phyloP scores from a whole-genome alignment of 2,888 invertebrate genomes.

The Aquatica leii region DNA sequence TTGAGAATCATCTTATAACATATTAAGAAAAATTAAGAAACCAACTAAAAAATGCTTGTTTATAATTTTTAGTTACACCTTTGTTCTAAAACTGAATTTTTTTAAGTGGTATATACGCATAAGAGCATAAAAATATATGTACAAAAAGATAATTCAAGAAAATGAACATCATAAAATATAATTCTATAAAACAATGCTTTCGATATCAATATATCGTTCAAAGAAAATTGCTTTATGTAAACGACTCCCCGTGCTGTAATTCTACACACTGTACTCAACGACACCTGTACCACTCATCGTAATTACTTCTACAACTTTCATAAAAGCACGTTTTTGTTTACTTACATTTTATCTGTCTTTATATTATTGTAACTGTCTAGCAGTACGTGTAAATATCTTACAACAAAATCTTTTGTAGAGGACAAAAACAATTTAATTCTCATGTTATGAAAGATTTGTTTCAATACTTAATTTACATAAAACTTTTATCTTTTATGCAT shows the following conservation, averaged over 20 bases:
- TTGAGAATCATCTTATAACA: no score
- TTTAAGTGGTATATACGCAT: no score
- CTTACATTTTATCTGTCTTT: slow-evolving; percentile 19
- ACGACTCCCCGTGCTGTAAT: slow-evolving; percentile 52
- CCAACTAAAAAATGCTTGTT: no score
- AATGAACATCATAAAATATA: slow-evolving; percentile 37
- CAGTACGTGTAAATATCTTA: background rate
- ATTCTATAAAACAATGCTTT: slow-evolving; percentile 44
- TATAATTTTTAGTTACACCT: no score
- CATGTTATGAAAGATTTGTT: background rate
- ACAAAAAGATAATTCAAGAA: slow-evolving; percentile 18
- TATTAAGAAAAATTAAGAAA: no score
- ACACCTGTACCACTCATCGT: slow-evolving; percentile 55
- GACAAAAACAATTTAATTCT: background rate
- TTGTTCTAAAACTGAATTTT: no score
- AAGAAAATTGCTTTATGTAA: slow-evolving; percentile 53
- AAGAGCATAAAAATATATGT: slow-evolving; percentile 2
- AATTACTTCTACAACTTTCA: slow-evolving; percentile 50
- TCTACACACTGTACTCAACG: slow-evolving; percentile 46
- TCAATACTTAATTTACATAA: slow-evolving; percentile 9
- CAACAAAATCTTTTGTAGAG: background rate
- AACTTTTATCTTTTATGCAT: slow-evolving; percentile 29
- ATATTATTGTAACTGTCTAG: slow-evolving; percentile 3
- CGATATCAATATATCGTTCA: slow-evolving; percentile 44
- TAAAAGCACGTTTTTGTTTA: slow-evolving; percentile 24